phyloP scores from a whole-genome alignment of 30 jellyfish, hydroid and myxozoan genomes.

The Rhopilema esculentum region DNA sequence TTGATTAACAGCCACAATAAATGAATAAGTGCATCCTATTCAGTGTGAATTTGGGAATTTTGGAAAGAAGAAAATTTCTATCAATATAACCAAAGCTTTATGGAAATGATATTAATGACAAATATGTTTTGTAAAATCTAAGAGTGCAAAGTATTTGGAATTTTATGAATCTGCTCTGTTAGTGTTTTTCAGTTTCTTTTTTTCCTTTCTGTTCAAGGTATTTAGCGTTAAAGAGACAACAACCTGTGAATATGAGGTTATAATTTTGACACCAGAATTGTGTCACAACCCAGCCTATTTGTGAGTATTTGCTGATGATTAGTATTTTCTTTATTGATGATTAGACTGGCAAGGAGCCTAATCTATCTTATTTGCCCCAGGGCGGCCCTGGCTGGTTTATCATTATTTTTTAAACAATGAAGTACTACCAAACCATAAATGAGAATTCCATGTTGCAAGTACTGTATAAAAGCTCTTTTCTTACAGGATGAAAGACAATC shows the following conservation, averaged over 20 bases:
- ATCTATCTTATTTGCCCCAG: not conserved
- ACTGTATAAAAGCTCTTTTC: not conserved
- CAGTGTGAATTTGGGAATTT: too few relatives aligned
- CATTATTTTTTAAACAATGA: not conserved
- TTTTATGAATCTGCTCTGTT: too few relatives aligned
- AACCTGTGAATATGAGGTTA: conserved; percentile 91
- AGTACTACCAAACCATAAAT: too few relatives aligned
- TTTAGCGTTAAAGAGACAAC: conserved; percentile 87
- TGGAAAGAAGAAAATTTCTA: not conserved
- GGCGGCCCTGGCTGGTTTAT: not conserved
- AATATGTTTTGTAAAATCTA: too few relatives aligned
- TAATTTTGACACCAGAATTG: conserved; percentile 75
- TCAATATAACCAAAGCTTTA: not conserved
- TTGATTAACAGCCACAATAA: too few relatives aligned
- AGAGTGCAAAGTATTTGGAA: too few relatives aligned
- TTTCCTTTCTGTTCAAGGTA: conserved; percentile 61
- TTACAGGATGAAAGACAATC: conserved; percentile 78
- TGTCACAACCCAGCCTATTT: conserved; percentile 82
- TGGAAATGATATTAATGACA: too few relatives aligned
- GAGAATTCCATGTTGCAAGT: too few relatives aligned
- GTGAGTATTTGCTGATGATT: conserved; percentile 45
- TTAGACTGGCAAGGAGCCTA: not conserved
- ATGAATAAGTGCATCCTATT: too few relatives aligned
- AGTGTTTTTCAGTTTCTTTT: not conserved
- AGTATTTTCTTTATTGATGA: not conserved